These are phyloP conservation scores for Aphis craccivora DNA, from an alignment of 1,140 invertebrate genomes.

Conservation along the genomic window DNA sequence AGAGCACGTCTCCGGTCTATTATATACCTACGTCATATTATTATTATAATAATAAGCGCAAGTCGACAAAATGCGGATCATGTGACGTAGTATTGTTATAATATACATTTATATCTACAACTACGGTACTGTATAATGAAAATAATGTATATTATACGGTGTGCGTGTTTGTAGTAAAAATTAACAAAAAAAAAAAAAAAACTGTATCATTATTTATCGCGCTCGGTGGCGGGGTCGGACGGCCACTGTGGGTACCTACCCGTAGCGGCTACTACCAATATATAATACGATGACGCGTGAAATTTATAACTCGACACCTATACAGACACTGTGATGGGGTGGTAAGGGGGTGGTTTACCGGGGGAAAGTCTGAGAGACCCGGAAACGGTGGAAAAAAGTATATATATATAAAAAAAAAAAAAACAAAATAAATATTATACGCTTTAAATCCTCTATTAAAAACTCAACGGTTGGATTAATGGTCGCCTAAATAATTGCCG, in stretches of 20 bases:
- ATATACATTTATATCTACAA: background rate
- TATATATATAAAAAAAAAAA: background rate
- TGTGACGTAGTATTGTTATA: background rate
- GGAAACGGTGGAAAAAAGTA: background rate
- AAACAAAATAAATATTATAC: background rate
- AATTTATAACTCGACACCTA: slow-evolving; percentile 9
- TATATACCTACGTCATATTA: background rate
- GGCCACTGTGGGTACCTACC: background rate
- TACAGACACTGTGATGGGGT: background rate
- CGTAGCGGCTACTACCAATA: background rate
- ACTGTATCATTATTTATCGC: background rate
- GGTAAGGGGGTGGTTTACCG: background rate
- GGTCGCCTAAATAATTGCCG: background rate
- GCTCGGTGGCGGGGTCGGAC: background rate
- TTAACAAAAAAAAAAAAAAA: slow-evolving; percentile 1
- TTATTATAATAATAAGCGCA: background rate
- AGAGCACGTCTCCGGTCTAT: background rate
- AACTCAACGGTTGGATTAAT: background rate
- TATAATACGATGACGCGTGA: background rate
- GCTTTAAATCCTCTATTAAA: slow-evolving; percentile 13
- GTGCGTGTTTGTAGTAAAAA: background rate
- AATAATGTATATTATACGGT: background rate
- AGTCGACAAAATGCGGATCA: background rate
- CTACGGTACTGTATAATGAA: background rate
- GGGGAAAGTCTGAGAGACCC: background rate